Evolutionary conservation across 1,140 invertebrate species (phyloP).

Genomic region (Eupeodes corollae): DNA sequence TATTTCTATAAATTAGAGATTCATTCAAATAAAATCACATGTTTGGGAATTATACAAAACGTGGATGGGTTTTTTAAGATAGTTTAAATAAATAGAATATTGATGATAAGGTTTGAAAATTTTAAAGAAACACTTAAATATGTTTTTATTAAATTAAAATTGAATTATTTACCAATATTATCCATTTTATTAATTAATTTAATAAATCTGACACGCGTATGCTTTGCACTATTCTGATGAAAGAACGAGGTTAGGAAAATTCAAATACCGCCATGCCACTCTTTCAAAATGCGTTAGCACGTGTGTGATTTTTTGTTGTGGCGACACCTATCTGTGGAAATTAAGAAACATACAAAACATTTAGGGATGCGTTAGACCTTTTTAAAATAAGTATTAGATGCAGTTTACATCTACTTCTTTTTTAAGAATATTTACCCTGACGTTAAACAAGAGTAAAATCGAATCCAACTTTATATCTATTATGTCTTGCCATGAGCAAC

Average conservation of each 20-base stretch:
- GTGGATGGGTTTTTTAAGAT: constrained; percentile 2
- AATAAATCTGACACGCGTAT: not conserved
- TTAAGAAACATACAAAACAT: too few species aligned
- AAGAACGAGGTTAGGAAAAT: constrained; percentile 5
- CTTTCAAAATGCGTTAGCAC: too few species aligned
- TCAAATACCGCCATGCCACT: too few species aligned
- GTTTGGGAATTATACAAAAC: not conserved
- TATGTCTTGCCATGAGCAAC: too few species aligned
- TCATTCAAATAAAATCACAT: not conserved
- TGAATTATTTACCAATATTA: constrained; percentile 24
- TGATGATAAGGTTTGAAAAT: not conserved
- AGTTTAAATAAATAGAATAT: not conserved
- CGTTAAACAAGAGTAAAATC: too few species aligned
- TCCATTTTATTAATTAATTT: constrained; percentile 17
- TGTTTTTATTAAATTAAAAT: not conserved
- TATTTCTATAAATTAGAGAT: constrained; percentile 14
- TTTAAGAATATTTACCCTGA: too few species aligned
- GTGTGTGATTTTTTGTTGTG: too few species aligned
- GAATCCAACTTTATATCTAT: too few species aligned
- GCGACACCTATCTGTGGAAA: too few species aligned
- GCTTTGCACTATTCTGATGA: not conserved
- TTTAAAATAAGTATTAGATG: too few species aligned
- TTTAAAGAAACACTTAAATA: not conserved
- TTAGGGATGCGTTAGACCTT: too few species aligned
- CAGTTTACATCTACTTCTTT: too few species aligned